phyloP scores from a whole-genome alignment of 2,797 vertebrate genomes.

The Ptychobarbus kaznakovi region DNA sequence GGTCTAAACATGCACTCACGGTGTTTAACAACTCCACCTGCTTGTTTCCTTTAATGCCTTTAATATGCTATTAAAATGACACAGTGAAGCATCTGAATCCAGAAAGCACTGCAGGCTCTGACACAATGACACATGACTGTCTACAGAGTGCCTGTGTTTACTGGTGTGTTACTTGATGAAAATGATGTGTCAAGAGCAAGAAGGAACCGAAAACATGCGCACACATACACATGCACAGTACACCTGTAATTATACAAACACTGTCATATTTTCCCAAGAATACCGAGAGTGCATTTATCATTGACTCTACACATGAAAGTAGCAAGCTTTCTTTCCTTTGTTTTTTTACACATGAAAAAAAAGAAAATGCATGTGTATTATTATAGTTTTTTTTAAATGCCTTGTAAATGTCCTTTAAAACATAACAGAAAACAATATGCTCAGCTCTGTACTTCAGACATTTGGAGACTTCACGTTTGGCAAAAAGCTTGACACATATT shows the following conservation, averaged over 20 bases:
- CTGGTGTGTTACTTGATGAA: not conserved
- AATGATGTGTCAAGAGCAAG: not conserved
- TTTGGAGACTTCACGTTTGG: too few species aligned
- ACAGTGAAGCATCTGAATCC: not conserved
- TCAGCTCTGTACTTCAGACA: too few species aligned
- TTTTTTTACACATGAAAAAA: too few species aligned
- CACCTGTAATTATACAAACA: not conserved
- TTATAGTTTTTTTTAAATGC: too few species aligned
- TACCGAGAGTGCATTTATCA: not conserved
- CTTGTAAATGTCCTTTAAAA: too few species aligned
- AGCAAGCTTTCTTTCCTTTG: not conserved
- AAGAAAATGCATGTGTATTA: too few species aligned
- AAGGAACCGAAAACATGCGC: not conserved
- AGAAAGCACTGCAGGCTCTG: not conserved
- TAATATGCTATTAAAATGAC: conserved; percentile 24
- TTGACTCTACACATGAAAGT: not conserved
- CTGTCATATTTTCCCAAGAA: not conserved
- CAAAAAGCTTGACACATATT: too few species aligned
- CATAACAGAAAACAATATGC: too few species aligned
- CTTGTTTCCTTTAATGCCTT: conserved; percentile 32
- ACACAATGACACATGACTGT: not conserved
- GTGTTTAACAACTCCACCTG: conserved; percentile 36
- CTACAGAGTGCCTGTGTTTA: not conserved
- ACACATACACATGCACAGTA: not conserved
- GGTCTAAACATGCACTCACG: conserved; percentile 8